Evolutionary conservation across 2,113 vertebrate species (phyloP).

Genomic region (rabbit (Oryctolagus cuniculus)): mOryCun1.1 NC_091439.1:13396001-13396500

Average conservation of each 20-base stretch:
- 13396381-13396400: not conserved
- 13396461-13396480: not conserved
- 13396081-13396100: not conserved
- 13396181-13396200: not conserved
- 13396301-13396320: not conserved
- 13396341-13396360: not conserved
- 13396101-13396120: not conserved
- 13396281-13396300: not conserved
- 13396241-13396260: too few species aligned
- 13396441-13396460: too few species aligned
- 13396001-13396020: constrained; percentile 10
- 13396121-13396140: not conserved
- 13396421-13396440: too few species aligned
- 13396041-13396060: not conserved
- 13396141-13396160: not conserved
- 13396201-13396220: constrained; percentile 11
- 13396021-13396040: not conserved
- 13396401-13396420: not conserved
- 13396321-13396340: not conserved
- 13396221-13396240: not conserved
- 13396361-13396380: not conserved
- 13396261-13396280: not conserved
- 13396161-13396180: not conserved
- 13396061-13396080: not conserved
- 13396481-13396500: too few species aligned